Evolutionary conservation across 2,888 invertebrate species (phyloP).

Genomic region (Neoitamus cyanurus): DNA sequence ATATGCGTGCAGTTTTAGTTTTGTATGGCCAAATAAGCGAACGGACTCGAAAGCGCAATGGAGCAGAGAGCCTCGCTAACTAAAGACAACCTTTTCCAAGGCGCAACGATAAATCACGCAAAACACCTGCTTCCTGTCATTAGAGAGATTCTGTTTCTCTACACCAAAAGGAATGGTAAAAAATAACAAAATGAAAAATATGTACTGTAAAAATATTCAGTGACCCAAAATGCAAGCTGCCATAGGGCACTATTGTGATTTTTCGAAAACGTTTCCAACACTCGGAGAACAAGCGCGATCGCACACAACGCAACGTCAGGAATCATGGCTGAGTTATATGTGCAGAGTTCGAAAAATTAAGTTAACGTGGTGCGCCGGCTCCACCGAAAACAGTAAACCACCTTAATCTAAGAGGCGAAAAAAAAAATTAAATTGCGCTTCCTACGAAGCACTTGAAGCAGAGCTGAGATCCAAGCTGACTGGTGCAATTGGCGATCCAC

Average conservation of each 20-base stretch:
- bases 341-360: not conserved
- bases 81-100: not conserved
- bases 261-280: not conserved
- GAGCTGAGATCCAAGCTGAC: constrained; percentile 9
- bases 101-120: not conserved
- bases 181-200: not conserved
- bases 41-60: not conserved
- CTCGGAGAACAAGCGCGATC: not conserved
- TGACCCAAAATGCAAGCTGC: not conserved
- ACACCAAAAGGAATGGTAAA: not conserved
- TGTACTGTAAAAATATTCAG: not conserved
- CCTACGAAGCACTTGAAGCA: constrained; percentile 26
- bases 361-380: not conserved
- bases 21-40: not conserved
- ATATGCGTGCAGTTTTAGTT: no score
- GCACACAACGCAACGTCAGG: not conserved
- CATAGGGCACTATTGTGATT: not conserved
- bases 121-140: constrained; percentile 38
- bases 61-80: not conserved
- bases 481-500: not conserved
- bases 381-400: constrained; percentile 31
- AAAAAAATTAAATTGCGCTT: constrained; percentile 20
- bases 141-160: constrained; percentile 4
- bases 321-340: not conserved
- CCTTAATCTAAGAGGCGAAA: not conserved